phyloP scores from a whole-genome alignment of 2,797 vertebrate species.

The Buceros bicornis region DNA sequence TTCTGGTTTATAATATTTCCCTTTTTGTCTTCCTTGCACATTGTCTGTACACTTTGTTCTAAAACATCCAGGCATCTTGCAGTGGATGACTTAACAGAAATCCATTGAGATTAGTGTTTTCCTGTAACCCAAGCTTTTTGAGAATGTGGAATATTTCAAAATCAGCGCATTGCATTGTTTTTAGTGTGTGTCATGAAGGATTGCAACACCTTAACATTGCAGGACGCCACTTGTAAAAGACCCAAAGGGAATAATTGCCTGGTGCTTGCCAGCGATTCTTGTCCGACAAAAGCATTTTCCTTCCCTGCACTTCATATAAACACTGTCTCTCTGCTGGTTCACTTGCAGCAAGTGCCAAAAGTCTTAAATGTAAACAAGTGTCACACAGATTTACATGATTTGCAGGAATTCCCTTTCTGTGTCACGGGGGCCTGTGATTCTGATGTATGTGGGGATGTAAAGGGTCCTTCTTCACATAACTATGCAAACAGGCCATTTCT shows the following conservation, averaged over 20 bases:
- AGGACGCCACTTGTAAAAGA: neutral
- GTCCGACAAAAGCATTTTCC: neutral
- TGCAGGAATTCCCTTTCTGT: neutral
- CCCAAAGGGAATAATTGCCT: neutral
- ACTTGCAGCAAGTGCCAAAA: neutral
- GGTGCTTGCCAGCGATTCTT: neutral
- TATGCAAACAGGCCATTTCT: neutral
- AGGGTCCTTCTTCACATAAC: neutral
- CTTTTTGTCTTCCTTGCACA: neutral
- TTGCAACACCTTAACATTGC: conserved; percentile 1
- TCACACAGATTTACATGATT: neutral
- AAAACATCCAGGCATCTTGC: neutral
- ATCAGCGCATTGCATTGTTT: neutral
- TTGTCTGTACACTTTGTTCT: conserved; percentile 13
- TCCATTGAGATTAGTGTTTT: conserved; percentile 23
- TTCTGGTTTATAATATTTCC: neutral
- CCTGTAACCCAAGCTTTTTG: neutral
- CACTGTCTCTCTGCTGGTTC: neutral
- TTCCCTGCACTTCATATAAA: neutral
- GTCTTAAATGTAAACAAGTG: neutral
- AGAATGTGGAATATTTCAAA: conserved; percentile 11
- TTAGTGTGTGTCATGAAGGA: neutral
- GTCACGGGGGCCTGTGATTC: neutral
- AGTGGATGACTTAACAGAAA: conserved; percentile 1
- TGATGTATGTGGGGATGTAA: neutral